Conservation (phyloP, 2,888 invertebrate species). For the Axea sp. region DNA sequence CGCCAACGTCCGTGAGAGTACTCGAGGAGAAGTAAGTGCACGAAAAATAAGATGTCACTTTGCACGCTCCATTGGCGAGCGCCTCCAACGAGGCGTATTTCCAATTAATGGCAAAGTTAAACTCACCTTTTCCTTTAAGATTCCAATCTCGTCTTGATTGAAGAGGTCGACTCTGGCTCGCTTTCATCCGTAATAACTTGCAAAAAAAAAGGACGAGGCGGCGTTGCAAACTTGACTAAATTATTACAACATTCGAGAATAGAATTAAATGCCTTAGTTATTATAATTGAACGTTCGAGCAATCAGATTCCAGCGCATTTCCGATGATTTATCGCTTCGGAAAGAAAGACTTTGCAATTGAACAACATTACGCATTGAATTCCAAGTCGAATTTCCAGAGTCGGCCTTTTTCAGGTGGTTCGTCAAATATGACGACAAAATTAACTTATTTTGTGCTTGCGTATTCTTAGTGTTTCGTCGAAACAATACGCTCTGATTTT, state of each 20-base stretch:
- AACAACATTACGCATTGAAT: neutral
- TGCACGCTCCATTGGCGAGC: slow-evolving; percentile 50
- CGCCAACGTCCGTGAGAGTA: slow-evolving; percentile 91
- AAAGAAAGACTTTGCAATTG: neutral
- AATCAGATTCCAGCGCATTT: slow-evolving; percentile 18
- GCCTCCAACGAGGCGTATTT: slow-evolving; percentile 48
- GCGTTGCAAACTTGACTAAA: slow-evolving; percentile 14
- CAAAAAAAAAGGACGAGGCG: neutral
- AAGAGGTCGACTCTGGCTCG: slow-evolving; percentile 50
- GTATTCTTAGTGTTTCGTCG: too few species aligned
- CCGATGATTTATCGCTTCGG: neutral
- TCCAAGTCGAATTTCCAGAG: neutral
- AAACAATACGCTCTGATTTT: too few species aligned
- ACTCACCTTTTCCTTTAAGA: slow-evolving; percentile 44
- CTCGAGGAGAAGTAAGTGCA: slow-evolving; percentile 89
- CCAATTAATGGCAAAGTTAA: slow-evolving; percentile 53
- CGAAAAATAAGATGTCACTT: slow-evolving; percentile 54
- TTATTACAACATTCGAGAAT: slow-evolving; percentile 34
- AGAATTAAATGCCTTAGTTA: slow-evolving; percentile 47
- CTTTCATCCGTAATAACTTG: slow-evolving; percentile 49
- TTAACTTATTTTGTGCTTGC: too few species aligned
- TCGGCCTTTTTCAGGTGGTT: slow-evolving; percentile 6
- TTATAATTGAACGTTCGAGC: slow-evolving; percentile 38
- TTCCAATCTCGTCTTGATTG: slow-evolving; percentile 53
- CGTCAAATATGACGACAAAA: neutral